These are phyloP conservation scores for Pammene aurita DNA, from an alignment of 2,888 invertebrate species.

Conservation along the genomic window DNA sequence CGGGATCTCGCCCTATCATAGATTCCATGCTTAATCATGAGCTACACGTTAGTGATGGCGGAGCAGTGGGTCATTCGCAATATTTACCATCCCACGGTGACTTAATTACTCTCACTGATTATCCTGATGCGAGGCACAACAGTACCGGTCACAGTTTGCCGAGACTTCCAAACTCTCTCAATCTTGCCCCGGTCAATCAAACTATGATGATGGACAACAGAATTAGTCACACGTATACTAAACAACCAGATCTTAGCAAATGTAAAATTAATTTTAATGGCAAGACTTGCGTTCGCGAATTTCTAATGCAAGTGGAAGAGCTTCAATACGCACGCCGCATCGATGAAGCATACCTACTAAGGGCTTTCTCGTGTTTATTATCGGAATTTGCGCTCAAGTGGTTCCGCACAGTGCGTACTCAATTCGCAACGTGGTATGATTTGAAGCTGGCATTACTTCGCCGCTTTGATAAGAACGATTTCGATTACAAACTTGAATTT, in stretches of 20 bases:
- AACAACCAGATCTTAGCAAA: background rate
- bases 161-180: background rate
- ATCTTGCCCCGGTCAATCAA: background rate
- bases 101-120: background rate
- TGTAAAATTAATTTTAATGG: slow-evolving; percentile 10
- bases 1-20: too few relatives aligned
- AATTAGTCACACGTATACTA: background rate
- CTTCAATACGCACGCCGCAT: slow-evolving; percentile 1
- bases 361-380: background rate
- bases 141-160: background rate
- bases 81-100: background rate
- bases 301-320: slow-evolving; percentile 6
- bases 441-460: slow-evolving; percentile 1
- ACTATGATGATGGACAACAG: background rate
- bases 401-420: background rate
- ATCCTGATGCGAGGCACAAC: background rate
- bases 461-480: slow-evolving; percentile 2
- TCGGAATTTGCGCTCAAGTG: slow-evolving; percentile 8
- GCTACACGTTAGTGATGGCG: too few relatives aligned
- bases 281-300: slow-evolving; percentile 19
- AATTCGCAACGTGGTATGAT: background rate
- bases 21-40: too few relatives aligned
- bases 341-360: background rate
- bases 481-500: slow-evolving; percentile 16
- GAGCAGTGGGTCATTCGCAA: too few relatives aligned